Conservation (phyloP, 2,888 invertebrate species). For the Sicus ferrugineus region DNA sequence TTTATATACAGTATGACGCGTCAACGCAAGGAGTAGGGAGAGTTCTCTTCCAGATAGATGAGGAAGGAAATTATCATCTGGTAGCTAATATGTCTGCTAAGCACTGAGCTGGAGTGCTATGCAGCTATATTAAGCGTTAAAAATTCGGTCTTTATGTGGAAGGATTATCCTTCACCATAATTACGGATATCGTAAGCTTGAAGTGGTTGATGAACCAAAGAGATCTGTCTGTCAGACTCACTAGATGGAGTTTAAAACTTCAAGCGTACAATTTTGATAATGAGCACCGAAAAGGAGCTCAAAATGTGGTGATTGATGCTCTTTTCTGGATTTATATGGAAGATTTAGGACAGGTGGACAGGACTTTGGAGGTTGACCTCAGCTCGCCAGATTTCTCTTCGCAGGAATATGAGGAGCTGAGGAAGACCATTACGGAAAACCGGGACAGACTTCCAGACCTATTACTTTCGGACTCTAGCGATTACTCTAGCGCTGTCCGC, state of each 20-base stretch:
- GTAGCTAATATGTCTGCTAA: neutral
- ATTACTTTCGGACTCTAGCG: neutral
- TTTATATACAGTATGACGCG: neutral
- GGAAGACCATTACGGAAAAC: neutral
- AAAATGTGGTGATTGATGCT: neutral
- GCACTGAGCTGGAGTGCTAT: constrained; percentile 26
- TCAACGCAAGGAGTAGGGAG: neutral
- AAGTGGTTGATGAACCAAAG: constrained; percentile 45
- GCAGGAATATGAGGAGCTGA: neutral
- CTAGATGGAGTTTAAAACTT: constrained; percentile 43
- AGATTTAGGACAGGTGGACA: neutral
- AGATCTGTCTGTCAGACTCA: constrained; percentile 44
- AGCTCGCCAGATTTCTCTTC: neutral
- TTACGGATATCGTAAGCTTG: constrained; percentile 46
- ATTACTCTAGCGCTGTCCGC: constrained; percentile 14
- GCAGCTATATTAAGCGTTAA: constrained; percentile 23
- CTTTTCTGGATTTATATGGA: neutral
- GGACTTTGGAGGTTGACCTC: neutral
- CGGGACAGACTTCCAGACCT: neutral
- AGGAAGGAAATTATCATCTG: neutral
- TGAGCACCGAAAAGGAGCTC: neutral
- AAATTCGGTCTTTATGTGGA: constrained; percentile 33
- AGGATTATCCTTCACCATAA: constrained; percentile 39
- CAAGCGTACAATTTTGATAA: constrained; percentile 40
- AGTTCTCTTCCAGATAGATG: neutral